phyloP scores from a whole-genome alignment of 2,888 invertebrate species.

The Diplolepis rosae region DNA sequence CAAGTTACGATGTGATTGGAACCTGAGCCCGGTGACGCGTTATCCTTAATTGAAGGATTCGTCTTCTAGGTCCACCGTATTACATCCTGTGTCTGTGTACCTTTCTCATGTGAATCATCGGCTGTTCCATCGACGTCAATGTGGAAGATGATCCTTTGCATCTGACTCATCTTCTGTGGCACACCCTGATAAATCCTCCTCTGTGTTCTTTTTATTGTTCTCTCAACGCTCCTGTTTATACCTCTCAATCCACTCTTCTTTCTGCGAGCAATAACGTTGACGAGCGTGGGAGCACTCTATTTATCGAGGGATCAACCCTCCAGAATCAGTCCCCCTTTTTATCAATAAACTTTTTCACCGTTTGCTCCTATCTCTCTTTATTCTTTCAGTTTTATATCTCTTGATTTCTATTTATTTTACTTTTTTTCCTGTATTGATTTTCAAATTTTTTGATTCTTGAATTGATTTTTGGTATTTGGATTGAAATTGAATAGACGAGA shows the following conservation, averaged over 20 bases:
- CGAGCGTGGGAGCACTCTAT: slow-evolving; percentile 19
- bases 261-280: slow-evolving; percentile 16
- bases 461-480: neutral
- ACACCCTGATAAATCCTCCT: slow-evolving; percentile 33
- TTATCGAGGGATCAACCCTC: slow-evolving; percentile 8
- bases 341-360: neutral
- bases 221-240: slow-evolving; percentile 16
- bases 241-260: neutral
- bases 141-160: slow-evolving; percentile 37
- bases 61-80: slow-evolving; percentile 39
- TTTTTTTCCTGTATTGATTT: neutral
- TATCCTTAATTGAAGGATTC: slow-evolving; percentile 28
- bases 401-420: neutral
- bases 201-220: slow-evolving; percentile 1
- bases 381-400: neutral
- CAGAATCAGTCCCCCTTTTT: slow-evolving; percentile 25
- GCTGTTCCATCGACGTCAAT: slow-evolving; percentile 36
- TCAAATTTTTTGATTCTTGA: neutral
- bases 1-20: slow-evolving; percentile 30
- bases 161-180: slow-evolving; percentile 30
- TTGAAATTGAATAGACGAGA: neutral
- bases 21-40: slow-evolving; percentile 17
- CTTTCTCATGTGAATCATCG: slow-evolving; percentile 37
- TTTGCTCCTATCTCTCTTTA: neutral
- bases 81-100: slow-evolving; percentile 41